A percentile compares a stretch with the other conserved stretches of the same genome.
Evolutionary conservation across 2,888 invertebrate genomes (phyloP).

Genomic region (Vandiemenella viatica): DNA sequence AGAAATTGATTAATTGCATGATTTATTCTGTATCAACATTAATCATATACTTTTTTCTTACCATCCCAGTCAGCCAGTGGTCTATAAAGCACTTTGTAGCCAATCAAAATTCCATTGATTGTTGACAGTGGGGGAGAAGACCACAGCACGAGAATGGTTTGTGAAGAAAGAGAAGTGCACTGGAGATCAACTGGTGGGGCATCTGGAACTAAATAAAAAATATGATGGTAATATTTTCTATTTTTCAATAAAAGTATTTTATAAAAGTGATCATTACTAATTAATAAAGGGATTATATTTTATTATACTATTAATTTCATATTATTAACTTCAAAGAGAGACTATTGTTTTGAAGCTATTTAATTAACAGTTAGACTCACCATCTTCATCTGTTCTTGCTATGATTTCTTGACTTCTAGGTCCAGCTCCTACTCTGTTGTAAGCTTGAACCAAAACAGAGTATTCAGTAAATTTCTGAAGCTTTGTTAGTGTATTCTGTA

Average conservation of each 20-base stretch:
- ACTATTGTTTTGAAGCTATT: neutral
- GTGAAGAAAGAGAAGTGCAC: constrained; percentile 28
- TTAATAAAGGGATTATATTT: too few relatives aligned
- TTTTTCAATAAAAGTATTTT: too few relatives aligned
- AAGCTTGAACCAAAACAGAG: constrained; percentile 20
- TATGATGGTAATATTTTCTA: too few relatives aligned
- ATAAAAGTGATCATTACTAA: too few relatives aligned
- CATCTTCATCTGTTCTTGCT: constrained; percentile 20
- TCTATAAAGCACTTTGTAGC: constrained; percentile 29
- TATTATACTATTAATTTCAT: too few relatives aligned
- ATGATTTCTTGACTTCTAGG: constrained; percentile 19
- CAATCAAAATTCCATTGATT: constrained; percentile 30
- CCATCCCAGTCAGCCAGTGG: constrained; percentile 18
- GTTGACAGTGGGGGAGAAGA: constrained; percentile 27
- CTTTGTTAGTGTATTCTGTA: constrained; percentile 24
- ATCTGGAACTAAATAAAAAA: constrained; percentile 27
- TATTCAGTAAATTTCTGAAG: constrained; percentile 36
- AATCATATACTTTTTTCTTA: too few relatives aligned
- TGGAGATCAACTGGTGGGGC: constrained; percentile 28
- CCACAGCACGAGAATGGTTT: constrained; percentile 29
- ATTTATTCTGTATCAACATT: too few relatives aligned
- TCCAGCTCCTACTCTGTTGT: constrained; percentile 21
- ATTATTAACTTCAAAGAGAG: too few relatives aligned
- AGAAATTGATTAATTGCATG: too few relatives aligned
- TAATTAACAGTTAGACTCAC: constrained; percentile 15